Evolutionary conservation across 2,888 invertebrate species (phyloP).

Genomic region (Epirrhoe tristata): DNA sequence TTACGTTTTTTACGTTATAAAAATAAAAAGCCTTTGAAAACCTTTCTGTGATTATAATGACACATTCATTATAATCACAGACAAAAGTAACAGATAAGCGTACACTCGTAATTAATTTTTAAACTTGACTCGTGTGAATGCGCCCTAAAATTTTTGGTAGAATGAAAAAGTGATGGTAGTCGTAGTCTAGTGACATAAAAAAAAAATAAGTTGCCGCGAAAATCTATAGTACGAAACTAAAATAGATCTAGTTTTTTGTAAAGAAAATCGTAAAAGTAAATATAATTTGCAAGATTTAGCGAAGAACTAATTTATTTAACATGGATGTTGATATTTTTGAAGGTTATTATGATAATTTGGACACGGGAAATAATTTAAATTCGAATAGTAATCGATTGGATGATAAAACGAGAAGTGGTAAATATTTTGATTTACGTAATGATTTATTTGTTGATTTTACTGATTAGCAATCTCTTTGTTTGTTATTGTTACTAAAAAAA

Average conservation of each 20-base stretch:
- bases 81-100: too few species aligned
- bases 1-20: too few species aligned
- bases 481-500: too few species aligned
- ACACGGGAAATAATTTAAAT: constrained; percentile 40
- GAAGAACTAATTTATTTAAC: constrained; percentile 45
- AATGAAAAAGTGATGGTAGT: background rate
- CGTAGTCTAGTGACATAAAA: background rate
- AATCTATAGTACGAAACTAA: constrained; percentile 5
- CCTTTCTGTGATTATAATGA: too few species aligned
- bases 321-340: constrained; percentile 55
- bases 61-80: too few species aligned
- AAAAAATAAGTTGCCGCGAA: constrained; percentile 48
- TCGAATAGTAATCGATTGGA: background rate
- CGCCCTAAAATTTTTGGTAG: constrained; percentile 7
- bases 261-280: background rate
- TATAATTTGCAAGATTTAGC: background rate
- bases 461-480: background rate
- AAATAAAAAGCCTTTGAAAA: too few species aligned
- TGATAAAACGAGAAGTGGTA: constrained; percentile 1
- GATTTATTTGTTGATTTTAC: background rate
- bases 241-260: background rate
- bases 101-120: background rate
- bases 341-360: constrained; percentile 62
- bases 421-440: background rate
- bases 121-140: background rate